Percentiles rank a stretch among this genome's conserved stretches.
Conservation (phyloP, 1,140 invertebrate genomes). For the Parasteatoda tepidariorum region DNA sequence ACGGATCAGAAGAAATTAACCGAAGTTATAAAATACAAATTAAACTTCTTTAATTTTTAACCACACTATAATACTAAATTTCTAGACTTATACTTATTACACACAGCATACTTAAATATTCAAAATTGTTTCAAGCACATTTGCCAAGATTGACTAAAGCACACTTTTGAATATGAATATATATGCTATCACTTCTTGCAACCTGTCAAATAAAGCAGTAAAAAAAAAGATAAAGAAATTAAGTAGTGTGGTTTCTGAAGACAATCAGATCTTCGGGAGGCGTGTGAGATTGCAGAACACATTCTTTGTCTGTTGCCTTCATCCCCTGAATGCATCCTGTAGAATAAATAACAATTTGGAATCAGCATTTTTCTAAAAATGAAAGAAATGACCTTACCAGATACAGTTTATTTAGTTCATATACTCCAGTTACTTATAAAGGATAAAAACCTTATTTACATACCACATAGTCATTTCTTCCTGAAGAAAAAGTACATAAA, state of each 20-base stretch:
- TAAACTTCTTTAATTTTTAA: too few relatives aligned
- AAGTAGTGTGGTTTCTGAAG: slow-evolving; percentile 24
- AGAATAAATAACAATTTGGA: slow-evolving; percentile 59
- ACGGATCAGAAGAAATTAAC: too few relatives aligned
- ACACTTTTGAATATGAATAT: neutral
- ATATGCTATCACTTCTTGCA: neutral
- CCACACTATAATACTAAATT: too few relatives aligned
- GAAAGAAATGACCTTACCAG: slow-evolving; percentile 40
- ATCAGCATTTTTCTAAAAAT: slow-evolving; percentile 38
- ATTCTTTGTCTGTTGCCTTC: slow-evolving; percentile 53
- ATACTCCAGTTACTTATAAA: too few relatives aligned
- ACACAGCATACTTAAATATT: neutral
- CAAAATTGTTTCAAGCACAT: neutral
- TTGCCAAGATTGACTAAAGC: neutral
- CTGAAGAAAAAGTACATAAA: too few relatives aligned
- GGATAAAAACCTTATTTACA: too few relatives aligned
- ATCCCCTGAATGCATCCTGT: slow-evolving; percentile 44
- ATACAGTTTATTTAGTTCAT: too few relatives aligned
- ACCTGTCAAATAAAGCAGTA: slow-evolving; percentile 26
- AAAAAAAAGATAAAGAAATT: neutral
- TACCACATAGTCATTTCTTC: too few relatives aligned
- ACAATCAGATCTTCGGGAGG: slow-evolving; percentile 43
- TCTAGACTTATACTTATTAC: too few relatives aligned
- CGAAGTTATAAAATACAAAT: too few relatives aligned
- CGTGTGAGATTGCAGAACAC: slow-evolving; percentile 40